Conservation (phyloP, 2,888 invertebrate species). For the Morinoia aosen region DNA sequence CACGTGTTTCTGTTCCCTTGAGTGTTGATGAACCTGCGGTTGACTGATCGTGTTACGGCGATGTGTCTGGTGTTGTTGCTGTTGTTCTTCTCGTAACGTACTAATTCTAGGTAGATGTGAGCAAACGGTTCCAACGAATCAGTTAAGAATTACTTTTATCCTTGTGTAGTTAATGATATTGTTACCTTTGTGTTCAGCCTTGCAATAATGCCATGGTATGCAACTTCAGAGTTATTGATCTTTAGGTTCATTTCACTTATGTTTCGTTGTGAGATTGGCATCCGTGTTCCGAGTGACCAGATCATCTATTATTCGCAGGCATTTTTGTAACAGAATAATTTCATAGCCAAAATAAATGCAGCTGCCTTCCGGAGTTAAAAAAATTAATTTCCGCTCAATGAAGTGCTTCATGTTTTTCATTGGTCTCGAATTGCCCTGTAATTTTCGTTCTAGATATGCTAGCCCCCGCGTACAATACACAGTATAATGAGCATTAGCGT, state of each 20-base stretch:
- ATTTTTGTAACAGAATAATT: not conserved
- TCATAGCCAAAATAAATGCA: not conserved
- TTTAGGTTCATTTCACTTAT: not conserved
- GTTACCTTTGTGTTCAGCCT: not conserved
- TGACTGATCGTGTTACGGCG: not conserved
- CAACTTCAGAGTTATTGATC: not conserved
- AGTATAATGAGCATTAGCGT: not conserved
- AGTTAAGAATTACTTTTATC: not conserved
- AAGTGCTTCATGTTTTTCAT: not conserved
- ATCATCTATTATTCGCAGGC: not conserved
- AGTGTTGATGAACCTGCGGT: not conserved
- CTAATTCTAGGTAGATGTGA: slow-evolving; percentile 10
- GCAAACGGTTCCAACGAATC: slow-evolving; percentile 39
- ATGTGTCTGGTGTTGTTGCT: not conserved
- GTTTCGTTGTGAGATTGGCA: not conserved
- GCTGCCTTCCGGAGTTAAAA: not conserved
- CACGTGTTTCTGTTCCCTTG: not conserved
- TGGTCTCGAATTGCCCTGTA: not conserved
- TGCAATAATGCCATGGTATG: not conserved
- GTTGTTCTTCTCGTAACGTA: slow-evolving; percentile 1
- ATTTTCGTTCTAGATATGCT: not conserved
- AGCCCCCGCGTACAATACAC: slow-evolving; percentile 1
- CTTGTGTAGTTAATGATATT: not conserved
- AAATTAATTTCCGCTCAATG: not conserved
- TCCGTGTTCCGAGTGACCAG: not conserved